Percentiles rank a stretch among this genome's conserved stretches.
phyloP scores from a whole-genome alignment of 2,113 vertebrate genomes.

The Cavia porcellus region DNA sequence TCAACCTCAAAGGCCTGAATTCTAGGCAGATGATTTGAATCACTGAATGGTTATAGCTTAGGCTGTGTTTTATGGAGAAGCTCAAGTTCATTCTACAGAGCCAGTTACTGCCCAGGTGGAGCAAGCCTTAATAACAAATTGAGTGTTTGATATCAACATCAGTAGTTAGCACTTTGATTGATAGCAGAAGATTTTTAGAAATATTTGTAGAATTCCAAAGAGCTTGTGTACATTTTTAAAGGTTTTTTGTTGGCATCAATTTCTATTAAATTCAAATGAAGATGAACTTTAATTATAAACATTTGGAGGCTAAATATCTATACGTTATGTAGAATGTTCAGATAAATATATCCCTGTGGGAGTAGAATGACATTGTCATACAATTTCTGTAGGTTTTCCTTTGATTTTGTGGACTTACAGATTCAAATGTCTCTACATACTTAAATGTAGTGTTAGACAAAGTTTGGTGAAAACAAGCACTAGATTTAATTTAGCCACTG shows the following conservation, averaged over 20 bases:
- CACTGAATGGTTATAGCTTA: fast-evolving
- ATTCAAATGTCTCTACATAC: not conserved
- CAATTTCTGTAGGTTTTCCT: not conserved
- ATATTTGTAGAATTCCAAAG: not conserved
- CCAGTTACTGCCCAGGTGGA: fast-evolving
- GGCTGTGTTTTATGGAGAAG: not conserved
- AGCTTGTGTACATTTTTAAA: not conserved
- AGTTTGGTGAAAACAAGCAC: not conserved
- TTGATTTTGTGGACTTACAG: conserved; percentile 22
- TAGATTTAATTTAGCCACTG: not conserved
- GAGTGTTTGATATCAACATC: not conserved
- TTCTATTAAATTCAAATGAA: not conserved
- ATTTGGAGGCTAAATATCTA: not conserved
- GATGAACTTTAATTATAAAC: not conserved
- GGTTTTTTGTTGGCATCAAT: not conserved
- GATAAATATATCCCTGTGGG: not conserved
- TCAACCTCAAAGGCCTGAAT: not conserved
- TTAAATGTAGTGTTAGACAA: not conserved
- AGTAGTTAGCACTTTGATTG: not conserved
- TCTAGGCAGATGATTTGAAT: too few species aligned
- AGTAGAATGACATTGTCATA: not conserved
- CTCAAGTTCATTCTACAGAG: not conserved
- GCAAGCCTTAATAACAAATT: not conserved
- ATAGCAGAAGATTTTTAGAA: not conserved
- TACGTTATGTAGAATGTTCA: not conserved